These are phyloP conservation scores for Mesitornis unicolor DNA, from an alignment of 2,113 vertebrate species.

Conservation along the genomic window DNA sequence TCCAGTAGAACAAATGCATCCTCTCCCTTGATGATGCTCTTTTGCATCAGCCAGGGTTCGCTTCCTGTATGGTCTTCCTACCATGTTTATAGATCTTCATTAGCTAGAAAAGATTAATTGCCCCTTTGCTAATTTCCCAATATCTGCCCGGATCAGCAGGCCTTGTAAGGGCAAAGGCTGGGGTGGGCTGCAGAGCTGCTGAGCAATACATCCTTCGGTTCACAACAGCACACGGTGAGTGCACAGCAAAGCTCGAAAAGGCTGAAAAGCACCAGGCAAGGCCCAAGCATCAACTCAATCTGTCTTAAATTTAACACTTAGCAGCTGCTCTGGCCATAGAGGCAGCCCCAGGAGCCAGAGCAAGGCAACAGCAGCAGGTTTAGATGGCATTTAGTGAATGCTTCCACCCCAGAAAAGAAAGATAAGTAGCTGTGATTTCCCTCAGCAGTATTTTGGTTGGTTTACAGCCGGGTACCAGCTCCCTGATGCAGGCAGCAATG, in stretches of 20 bases:
- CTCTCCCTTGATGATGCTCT: background rate
- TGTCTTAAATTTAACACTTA: background rate
- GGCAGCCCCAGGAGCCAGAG: background rate
- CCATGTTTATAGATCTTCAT: background rate
- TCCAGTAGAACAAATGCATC: background rate
- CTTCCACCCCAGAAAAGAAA: background rate
- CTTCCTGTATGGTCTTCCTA: background rate
- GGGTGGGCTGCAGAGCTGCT: background rate
- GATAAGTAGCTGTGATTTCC: background rate
- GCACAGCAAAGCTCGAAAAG: background rate
- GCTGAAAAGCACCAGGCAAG: background rate
- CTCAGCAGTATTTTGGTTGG: background rate
- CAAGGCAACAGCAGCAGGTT: background rate
- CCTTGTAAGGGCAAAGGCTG: background rate
- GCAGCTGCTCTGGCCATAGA: background rate
- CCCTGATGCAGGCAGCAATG: background rate
- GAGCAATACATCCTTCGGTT: background rate
- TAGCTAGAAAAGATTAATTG: background rate
- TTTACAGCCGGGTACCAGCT: background rate
- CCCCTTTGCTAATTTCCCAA: background rate
- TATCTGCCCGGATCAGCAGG: accelerated
- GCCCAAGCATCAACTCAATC: background rate
- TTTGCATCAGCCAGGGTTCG: background rate
- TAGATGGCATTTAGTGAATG: background rate
- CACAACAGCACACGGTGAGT: accelerated